Evolutionary conservation across 2,888 invertebrate species (phyloP), one percentile per base, ranked within the genome.

Genomic region (Yponomeuta evonymella): DNA sequence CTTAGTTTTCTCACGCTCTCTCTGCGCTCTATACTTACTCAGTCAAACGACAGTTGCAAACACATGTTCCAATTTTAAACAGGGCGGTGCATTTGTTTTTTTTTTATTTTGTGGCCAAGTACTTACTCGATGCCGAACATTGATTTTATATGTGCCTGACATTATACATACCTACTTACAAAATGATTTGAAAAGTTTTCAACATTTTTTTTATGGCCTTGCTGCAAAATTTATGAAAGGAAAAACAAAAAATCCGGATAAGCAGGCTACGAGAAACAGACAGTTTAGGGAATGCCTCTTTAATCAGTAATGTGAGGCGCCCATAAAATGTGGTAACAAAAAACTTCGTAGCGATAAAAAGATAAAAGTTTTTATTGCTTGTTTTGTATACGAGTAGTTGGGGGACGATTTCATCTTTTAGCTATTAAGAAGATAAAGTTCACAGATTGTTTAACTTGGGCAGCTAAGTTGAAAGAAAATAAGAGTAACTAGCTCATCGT

Each of bases 61-160:
- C 65, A 65, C 65, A 65, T 65, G 65, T 65, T 65, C 65, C 30
- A 30, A 30, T 10, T 65, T 65, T 10, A 65, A 65, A 65, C 65
- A 29, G 51, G 51, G 51, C 15, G 15, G 51, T 15, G 51, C 3
- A 5, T 15, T 58, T 58, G 12, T 12, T 58, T 58, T 15, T 58
- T 58, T 58, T 12, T 51, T 5, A 51, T 5, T 58, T 58, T 58
- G 51, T 58, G 51, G 15, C 51, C 51, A 43, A 43, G 43, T 43
- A 43, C 43, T 43, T 43, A 5, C 43, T 43, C 43, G 36, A 36
- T 36, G 4, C 5, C 36, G 9, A 43, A 43, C 43, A 43, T 43
- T 43, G 43, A 43, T 43, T 36, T 36, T 43, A 43, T 43, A 5
- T 43, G 8, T 43, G 5, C 9, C n/a, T n/a, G n/a, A 43, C 1